Evolutionary conservation across 2,113 vertebrate genomes (phyloP).

Genomic region (Lagenorhynchus albirostris): DNA sequence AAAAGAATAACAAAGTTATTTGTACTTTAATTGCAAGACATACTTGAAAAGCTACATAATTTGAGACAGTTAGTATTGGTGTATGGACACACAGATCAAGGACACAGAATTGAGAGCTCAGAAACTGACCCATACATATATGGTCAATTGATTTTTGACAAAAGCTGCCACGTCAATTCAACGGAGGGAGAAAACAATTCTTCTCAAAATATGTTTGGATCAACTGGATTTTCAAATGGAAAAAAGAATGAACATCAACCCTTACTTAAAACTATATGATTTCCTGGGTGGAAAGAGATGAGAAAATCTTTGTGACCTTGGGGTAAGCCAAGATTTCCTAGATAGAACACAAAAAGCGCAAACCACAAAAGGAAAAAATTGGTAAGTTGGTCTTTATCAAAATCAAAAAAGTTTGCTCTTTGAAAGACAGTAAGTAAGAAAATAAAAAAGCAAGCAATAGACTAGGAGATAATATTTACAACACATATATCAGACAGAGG

Average conservation of each 20-base stretch:
- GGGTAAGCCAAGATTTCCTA: neutral
- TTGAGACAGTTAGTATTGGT: too few species aligned
- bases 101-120: neutral
- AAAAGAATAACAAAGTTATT: neutral
- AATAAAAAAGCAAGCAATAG: neutral
- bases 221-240: neutral
- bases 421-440: neutral
- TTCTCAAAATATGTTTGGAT: neutral
- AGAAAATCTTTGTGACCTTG: neutral
- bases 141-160: neutral
- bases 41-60: neutral
- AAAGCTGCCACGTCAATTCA: neutral
- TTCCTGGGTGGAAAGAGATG: neutral
- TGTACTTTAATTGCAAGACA: neutral
- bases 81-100: neutral
- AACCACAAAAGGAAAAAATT: neutral
- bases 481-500: neutral
- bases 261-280: neutral
- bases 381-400: neutral
- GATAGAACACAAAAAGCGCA: neutral
- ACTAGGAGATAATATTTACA: neutral
- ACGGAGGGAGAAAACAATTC: too few species aligned
- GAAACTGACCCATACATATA: neutral
- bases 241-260: neutral
- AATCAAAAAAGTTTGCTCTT: neutral